phyloP scores from a whole-genome alignment of 2,113 vertebrate genomes.

The Daubentonia madagascariensis region DNA sequence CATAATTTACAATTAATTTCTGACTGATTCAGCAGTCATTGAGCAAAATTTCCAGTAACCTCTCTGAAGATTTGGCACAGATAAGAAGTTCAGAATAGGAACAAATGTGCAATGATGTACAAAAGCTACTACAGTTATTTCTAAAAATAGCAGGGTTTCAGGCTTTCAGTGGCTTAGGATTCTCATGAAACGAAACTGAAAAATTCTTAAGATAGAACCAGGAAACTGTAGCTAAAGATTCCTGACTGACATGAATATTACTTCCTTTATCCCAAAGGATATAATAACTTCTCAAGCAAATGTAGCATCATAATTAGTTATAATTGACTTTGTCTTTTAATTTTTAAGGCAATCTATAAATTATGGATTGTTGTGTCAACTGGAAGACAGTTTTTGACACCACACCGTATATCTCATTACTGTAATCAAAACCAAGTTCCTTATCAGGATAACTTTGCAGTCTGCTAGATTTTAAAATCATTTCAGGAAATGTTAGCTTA shows the following conservation, averaged over 20 bases:
- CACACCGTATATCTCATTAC: conserved; percentile 75
- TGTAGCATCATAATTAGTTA: conserved; percentile 83
- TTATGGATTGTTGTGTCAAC: conserved; percentile 84
- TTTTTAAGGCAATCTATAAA: conserved; percentile 85
- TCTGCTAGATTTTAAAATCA: conserved; percentile 67
- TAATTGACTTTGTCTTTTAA: conserved; percentile 85
- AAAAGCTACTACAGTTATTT: conserved; percentile 39
- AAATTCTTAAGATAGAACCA: conserved; percentile 61
- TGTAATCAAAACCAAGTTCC: conserved; percentile 73
- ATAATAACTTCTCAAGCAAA: conserved; percentile 80
- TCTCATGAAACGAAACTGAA: conserved; percentile 63
- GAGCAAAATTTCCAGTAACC: conserved; percentile 60
- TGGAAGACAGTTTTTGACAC: conserved; percentile 83
- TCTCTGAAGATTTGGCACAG: conserved; percentile 63
- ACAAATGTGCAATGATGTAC: conserved; percentile 25
- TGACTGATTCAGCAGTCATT: conserved; percentile 50
- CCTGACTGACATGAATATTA: conserved; percentile 80
- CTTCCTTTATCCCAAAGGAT: conserved; percentile 83
- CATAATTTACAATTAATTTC: conserved; percentile 42
- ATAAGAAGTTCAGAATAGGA: conserved; percentile 53
- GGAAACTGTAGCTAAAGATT: conserved; percentile 73
- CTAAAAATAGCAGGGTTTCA: conserved; percentile 67
- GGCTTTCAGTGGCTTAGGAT: conserved; percentile 25
- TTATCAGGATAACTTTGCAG: conserved; percentile 61
- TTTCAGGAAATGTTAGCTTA: conserved; percentile 41